Base-by-base conservation (phyloP, 2,113 vertebrate species). In the Caranx ignobilis region DNA sequence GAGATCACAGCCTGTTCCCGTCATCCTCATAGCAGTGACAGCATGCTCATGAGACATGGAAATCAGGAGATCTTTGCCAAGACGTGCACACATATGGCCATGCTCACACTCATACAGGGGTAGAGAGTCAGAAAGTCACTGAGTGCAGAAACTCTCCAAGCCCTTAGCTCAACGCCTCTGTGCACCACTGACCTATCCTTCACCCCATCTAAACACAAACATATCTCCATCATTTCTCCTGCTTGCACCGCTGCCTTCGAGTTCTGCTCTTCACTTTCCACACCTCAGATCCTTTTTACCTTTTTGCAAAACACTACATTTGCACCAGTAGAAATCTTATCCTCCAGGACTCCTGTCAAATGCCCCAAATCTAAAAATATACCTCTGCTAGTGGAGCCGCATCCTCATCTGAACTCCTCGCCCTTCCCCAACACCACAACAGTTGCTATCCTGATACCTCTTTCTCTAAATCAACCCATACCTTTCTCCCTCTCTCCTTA, bases 401-500 rank as follows among this genome's bases (percentile, higher is more conserved):
- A 75, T 68, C 79, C 32, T 70, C 45, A 84, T 57, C 72, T 86
- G 74, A 91, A 88, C 89, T 89, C 57, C 55, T 83, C 72, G 67
- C 64, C 79, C 69, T 67, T 47, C 66, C 55, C 63, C 3, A 75
- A 43, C 43, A 74, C 34, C 63, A 64, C 8, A 88, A 70, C 82
- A 79, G 77, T 81, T 87, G 35, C 57, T 39, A 21, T 65, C 57
- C 47, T 41, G 64, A 61, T 18, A 35, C 52, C 37, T 60, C 63
- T 19, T 52, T 43, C 34, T 54, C 66, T 63, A 54, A 81, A 72
- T 41, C 75, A 61, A 18, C 64, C 62, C 70, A 0, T 52, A 67
- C 45, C 34, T 65, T 26, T 26, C 67, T 5, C 41, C 77, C 84
- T 83, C 66, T 87, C 87, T 88, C 45, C 37, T 26, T 31, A 64